Base-by-base conservation (phyloP, 2,888 invertebrate species). In the Cephonodes hylas region DNA sequence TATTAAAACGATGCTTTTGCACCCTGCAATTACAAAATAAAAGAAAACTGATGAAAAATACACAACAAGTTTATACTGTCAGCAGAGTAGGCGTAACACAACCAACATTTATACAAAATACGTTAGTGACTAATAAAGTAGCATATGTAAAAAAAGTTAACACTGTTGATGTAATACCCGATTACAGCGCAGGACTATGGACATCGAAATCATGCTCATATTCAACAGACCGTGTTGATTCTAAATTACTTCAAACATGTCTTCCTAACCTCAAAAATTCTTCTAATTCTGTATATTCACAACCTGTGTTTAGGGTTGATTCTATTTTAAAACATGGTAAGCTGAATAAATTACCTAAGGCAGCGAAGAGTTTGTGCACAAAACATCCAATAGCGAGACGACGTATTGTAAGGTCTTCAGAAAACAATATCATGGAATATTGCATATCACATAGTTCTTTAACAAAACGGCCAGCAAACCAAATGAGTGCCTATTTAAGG, bases 1-100 rank as follows among this genome's bases (percentile, higher is more conserved):
- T 72, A 22, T 59, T 80, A n/a, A 80, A 79, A 66, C 71, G 74
- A 60, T 80, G 82, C 68, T 77, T 79, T 60, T 80, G 78, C 64
- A 76, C 78, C 27, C 63, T 78, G 18, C 72, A 76, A 62, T 71
- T 78, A 60, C 70, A 73, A 63, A 76, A 77, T 58, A 46, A 65
- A 42, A 60, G 10, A 25, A 42, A 60, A 2, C 25, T 13, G 2
- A n/a, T n/a, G 27, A 62, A 48, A 44, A 68, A 61, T 58, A 42
- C 59, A 57, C 13, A 62, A 2, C 60, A 64, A 42, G 56, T 64
- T 6, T 65, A 65, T 46, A 64, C 66, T 27, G 64, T 71, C 6
- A 67, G 63, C 48, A 65, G 61, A 58, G n/a, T 69, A 0, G 61
- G 67, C 18, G 46, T 64, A 31, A 60, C 61, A 20, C 48, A 64